A percentile compares a stretch with the other conserved stretches of the same genome.
These are phyloP conservation scores for Artibeus jamaicensis DNA, from an alignment of 2,797 vertebrate genomes.

Conservation along the genomic window DNA sequence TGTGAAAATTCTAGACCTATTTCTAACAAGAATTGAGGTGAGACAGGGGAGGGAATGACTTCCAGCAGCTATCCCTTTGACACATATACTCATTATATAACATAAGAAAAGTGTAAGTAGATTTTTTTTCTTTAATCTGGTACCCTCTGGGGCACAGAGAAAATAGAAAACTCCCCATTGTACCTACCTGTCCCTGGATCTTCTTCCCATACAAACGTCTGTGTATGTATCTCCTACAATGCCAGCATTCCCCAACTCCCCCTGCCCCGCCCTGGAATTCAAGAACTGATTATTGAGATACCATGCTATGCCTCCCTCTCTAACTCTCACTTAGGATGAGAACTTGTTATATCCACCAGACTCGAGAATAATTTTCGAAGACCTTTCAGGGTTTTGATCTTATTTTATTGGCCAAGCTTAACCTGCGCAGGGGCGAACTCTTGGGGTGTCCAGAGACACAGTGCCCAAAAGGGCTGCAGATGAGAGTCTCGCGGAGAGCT, in stretches of 20 bases:
- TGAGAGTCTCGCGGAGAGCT: no score
- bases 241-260: neutral
- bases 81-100: conserved; percentile 22
- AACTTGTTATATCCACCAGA: no score
- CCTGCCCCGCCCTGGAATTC: neutral
- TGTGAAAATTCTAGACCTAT: conserved; percentile 43
- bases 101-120: neutral
- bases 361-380: no score
- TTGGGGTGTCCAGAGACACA: no score
- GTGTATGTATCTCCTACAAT: neutral
- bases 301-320: neutral
- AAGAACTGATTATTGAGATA: neutral
- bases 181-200: neutral
- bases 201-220: neutral
- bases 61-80: neutral
- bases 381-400: no score
- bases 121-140: neutral
- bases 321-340: neutral
- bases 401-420: no score
- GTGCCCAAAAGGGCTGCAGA: no score
- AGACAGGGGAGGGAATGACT: neutral
- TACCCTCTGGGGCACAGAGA: neutral
- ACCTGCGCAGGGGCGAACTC: no score
- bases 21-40: neutral
- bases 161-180: neutral